Percentiles rank a stretch among this genome's conserved stretches.
Conservation (phyloP, 2,888 invertebrate species). For the Netelia fuscicornis region DNA sequence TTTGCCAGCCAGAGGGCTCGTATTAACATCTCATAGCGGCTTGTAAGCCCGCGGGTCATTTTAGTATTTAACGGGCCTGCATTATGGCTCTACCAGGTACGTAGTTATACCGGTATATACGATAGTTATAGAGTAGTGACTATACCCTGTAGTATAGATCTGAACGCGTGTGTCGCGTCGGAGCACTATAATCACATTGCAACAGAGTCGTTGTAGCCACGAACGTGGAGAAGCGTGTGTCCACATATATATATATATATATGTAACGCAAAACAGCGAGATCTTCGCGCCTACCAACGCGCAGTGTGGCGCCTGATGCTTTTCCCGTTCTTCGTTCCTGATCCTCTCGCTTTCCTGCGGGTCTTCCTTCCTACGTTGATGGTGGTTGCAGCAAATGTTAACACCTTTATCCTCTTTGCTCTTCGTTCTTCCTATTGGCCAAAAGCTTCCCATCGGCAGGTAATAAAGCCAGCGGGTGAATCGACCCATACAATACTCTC, state of each 20-base stretch:
- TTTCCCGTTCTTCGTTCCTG: conserved; percentile 20
- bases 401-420: conserved; percentile 74
- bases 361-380: conserved; percentile 21
- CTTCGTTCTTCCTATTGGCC: conserved; percentile 47
- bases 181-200: conserved; percentile 54
- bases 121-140: conserved; percentile 47
- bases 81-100: conserved; percentile 74
- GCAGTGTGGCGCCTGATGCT: conserved; percentile 36
- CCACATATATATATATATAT: neutral
- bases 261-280: neutral
- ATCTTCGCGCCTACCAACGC: conserved; percentile 1
- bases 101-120: conserved; percentile 30
- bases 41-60: conserved; percentile 78
- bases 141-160: conserved; percentile 37
- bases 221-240: neutral
- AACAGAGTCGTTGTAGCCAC: conserved; percentile 13
- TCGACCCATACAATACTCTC: neutral
- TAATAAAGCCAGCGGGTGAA: conserved; percentile 1
- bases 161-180: conserved; percentile 47
- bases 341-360: conserved; percentile 26
- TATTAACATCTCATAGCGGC: conserved; percentile 80
- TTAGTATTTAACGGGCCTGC: conserved; percentile 79
- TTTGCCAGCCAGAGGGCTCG: conserved; percentile 69
- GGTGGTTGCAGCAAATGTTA: conserved; percentile 78
- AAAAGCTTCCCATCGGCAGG: conserved; percentile 52